Conservation (phyloP, 2,888 invertebrate species). For the Rhopalosiphum nymphaeae region DNA sequence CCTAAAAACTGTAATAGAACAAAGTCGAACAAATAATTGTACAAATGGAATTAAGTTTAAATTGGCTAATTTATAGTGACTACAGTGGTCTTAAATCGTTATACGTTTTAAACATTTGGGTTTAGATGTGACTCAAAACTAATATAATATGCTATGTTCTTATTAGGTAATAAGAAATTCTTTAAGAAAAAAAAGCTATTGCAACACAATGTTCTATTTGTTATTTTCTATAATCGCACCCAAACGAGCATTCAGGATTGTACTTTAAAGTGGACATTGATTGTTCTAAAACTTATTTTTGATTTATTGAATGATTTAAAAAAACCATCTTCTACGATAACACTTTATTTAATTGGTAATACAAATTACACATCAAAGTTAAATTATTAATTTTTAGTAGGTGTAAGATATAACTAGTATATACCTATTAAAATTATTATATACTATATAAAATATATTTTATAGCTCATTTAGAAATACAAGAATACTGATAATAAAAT, state of each 20-base stretch:
- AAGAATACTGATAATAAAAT: background rate
- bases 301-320: background rate
- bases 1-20: slow-evolving; percentile 18
- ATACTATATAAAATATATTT: too few relatives aligned
- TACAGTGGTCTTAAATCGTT: background rate
- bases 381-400: background rate
- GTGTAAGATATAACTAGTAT: background rate
- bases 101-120: background rate
- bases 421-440: too few relatives aligned
- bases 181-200: background rate
- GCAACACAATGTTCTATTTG: background rate
- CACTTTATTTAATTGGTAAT: background rate
- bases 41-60: slow-evolving; percentile 46
- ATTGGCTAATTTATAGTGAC: slow-evolving; percentile 33
- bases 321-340: background rate
- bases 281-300: background rate
- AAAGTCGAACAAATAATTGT: slow-evolving; percentile 12
- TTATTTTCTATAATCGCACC: background rate
- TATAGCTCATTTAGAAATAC: background rate
- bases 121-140: background rate
- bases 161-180: background rate
- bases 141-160: background rate
- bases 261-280: background rate
- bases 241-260: background rate
- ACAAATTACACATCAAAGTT: background rate